Base-by-base conservation (phyloP, 1,140 invertebrate species). In the Ceratoteleas bidentatus region DNA sequence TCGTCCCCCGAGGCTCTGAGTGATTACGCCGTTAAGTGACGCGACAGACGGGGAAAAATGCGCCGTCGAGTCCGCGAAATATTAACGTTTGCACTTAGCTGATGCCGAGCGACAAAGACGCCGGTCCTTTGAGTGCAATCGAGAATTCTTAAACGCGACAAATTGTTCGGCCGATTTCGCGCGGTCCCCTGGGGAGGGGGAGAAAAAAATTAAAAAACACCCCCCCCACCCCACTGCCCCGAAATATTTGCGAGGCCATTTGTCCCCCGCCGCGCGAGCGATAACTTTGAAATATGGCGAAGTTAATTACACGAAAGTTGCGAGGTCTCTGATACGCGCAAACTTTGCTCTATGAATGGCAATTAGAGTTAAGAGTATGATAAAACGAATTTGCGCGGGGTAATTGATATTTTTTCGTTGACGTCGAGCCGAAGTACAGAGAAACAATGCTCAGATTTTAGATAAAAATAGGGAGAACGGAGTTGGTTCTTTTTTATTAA, bases 241-340 rank as follows among this genome's bases (percentile, higher is more conserved):
- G n/a, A n/a, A n/a, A n/a, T n/a, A n/a, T n/a, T n/a, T n/a, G n/a
- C n/a, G n/a, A n/a, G n/a, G n/a, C n/a, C n/a, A n/a, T 50, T 50
- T 50, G 14, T 36, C 5, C 9, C 34, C 5, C 4, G 34, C 4
- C 34, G 34, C 34, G 4, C 34, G 34, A 36, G 34, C 34, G 73
- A 61, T 76, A 68, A 76, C 73, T 76, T 76, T 76, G 54, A 76
- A 76, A 76, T 76, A 76, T 68, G 57, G 68, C 43, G 50, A 75
- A 66, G 62, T 75, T 75, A 75, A 75, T 75, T 61, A 75, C 62
- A 68, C 56, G 54, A 75, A 68, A 66, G 62, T 75, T 75, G 56
- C 9, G 54, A n/a, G 56, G 54, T 61, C 54, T 16, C 15, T 47
- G 61, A 75, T 75, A 68, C 40, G 62, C 43, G 14, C 56, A 60